Evolutionary conservation across 53 echinoderm and acorn worm genomes (phyloP).

Genomic region (Glandiceps talaboti): DNA sequence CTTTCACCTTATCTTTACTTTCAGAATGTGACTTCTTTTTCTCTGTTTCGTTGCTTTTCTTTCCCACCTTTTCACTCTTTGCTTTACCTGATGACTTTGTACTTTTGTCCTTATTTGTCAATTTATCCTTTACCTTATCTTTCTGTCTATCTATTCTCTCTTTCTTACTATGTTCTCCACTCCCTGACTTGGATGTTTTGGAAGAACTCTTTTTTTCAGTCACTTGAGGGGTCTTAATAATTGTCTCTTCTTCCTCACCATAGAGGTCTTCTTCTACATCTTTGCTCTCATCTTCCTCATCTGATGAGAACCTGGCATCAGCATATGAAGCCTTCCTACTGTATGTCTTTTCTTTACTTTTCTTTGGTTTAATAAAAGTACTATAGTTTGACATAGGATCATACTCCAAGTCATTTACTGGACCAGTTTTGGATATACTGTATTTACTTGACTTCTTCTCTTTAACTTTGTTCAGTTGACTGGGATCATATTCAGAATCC

Average conservation of each 20-base stretch:
- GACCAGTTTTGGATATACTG: not conserved
- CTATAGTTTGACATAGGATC: not conserved
- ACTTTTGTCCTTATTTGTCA: not conserved
- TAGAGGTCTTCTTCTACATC: no score
- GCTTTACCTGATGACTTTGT: not conserved
- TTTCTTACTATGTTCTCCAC: no score
- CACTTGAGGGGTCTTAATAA: no score
- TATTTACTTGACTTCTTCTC: not conserved
- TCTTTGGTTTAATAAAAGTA: not conserved
- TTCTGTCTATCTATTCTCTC: no score
- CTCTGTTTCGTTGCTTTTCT: no score
- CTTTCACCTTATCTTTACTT: not conserved
- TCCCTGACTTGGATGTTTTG: no score
- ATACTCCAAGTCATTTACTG: not conserved
- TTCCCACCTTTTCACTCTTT: no score
- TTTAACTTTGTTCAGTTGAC: no score
- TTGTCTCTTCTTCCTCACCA: no score
- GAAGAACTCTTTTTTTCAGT: no score
- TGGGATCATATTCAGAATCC: no score
- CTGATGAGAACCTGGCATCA: not conserved
- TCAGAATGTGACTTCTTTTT: slow-evolving; percentile 1
- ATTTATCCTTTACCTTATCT: slow-evolving; percentile 2
- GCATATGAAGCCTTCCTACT: not conserved
- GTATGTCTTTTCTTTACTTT: no score
- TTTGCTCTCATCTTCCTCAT: not conserved